Evolutionary conservation across 2,888 invertebrate genomes (phyloP).

Genomic region (Leucania comma): DNA sequence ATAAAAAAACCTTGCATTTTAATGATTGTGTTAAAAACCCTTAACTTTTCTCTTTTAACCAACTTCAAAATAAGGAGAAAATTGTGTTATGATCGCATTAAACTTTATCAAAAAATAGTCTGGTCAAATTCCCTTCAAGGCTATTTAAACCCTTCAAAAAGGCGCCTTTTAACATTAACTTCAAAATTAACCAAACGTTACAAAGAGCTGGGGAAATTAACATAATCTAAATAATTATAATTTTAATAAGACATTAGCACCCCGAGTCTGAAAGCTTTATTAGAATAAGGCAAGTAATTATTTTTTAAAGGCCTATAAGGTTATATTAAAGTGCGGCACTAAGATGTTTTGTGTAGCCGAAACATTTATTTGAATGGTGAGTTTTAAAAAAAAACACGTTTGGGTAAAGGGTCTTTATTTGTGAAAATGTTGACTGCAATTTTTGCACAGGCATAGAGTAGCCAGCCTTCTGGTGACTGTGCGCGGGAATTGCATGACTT

Average conservation of each 20-base stretch:
- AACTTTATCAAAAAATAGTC: slow-evolving; percentile 14
- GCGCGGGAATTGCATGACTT: no score
- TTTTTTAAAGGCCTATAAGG: slow-evolving; percentile 42
- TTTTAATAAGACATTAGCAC: slow-evolving; percentile 63
- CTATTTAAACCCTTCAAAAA: slow-evolving; percentile 16
- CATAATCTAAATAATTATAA: slow-evolving; percentile 63
- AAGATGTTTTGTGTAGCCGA: slow-evolving; percentile 12
- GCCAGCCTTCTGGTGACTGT: no score
- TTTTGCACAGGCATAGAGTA: no score
- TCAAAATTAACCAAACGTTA: slow-evolving; percentile 35
- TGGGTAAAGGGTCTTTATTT: neutral
- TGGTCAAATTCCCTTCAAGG: slow-evolving; percentile 9
- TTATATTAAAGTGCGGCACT: slow-evolving; percentile 10
- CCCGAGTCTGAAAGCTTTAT: slow-evolving; percentile 39
- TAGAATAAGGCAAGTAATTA: slow-evolving; percentile 49
- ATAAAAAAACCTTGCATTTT: no score
- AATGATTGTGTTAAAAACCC: neutral
- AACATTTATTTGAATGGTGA: slow-evolving; percentile 36
- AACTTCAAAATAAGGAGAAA: neutral
- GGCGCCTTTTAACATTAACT: slow-evolving; percentile 17
- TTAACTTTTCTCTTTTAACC: neutral
- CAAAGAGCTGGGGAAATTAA: slow-evolving; percentile 57
- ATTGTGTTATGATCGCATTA: neutral
- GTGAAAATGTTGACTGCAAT: neutral
- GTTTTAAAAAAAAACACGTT: slow-evolving; percentile 15